Evolutionary conservation across 2,113 vertebrate genomes (phyloP).

Genomic region (Poeciliopsis retropinna): DNA sequence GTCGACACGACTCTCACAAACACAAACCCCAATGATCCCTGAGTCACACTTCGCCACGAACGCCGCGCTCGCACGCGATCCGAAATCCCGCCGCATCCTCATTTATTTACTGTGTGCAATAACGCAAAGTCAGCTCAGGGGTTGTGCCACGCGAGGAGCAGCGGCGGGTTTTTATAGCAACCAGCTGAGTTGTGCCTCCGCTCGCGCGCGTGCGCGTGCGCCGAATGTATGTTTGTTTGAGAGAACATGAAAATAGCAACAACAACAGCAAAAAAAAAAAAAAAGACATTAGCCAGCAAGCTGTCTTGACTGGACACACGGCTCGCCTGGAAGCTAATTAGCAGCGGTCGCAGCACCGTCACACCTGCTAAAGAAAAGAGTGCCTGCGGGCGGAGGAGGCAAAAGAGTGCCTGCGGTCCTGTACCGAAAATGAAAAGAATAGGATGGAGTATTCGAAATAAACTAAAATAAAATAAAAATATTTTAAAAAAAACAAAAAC

Average conservation of each 20-base stretch:
- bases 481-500: background rate
- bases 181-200: constrained; percentile 6
- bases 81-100: constrained; percentile 19
- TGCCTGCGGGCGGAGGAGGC: constrained; percentile 51
- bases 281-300: constrained; percentile 8
- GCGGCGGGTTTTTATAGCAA: background rate
- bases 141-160: constrained; percentile 42
- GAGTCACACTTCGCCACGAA: constrained; percentile 4
- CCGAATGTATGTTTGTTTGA: background rate
- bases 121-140: constrained; percentile 53
- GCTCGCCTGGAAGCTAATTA: constrained; percentile 59
- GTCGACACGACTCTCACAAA: constrained; percentile 7
- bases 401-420: constrained; percentile 41
- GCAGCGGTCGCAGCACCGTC: constrained; percentile 49
- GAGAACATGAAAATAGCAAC: constrained; percentile 14
- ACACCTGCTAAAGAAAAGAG: constrained; percentile 54
- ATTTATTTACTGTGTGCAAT: constrained; percentile 48
- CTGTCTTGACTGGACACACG: constrained; percentile 23
- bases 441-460: background rate
- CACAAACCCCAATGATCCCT: background rate
- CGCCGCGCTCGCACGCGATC: background rate
- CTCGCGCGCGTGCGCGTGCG: background rate
- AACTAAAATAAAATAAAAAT: background rate
- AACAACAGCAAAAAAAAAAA: background rate
- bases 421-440: constrained; percentile 3